A percentile compares a stretch with the other conserved stretches of the same genome.
phyloP scores from a whole-genome alignment of 2,113 vertebrate genomes.

The Neoarius graeffei region DNA sequence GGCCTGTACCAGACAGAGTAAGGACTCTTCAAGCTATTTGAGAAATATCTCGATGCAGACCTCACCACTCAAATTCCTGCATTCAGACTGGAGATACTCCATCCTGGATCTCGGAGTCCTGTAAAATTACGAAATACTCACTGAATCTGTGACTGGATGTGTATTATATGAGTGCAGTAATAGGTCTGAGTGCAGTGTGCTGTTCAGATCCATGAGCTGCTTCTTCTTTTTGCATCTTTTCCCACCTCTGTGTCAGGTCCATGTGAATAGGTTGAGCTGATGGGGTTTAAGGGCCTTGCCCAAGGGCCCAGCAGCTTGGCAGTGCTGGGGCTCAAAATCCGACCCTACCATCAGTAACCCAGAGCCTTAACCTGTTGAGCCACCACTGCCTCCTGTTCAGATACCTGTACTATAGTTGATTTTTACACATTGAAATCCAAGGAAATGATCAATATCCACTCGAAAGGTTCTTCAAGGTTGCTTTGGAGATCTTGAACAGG shows the following conservation, averaged over 20 bases:
- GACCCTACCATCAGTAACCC: too few species aligned
- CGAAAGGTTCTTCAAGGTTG: not conserved
- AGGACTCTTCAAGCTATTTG: not conserved
- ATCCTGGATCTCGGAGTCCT: constrained; percentile 1
- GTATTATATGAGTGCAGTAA: not conserved
- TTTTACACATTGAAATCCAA: not conserved
- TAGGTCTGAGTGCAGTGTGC: not conserved
- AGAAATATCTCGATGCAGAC: not conserved
- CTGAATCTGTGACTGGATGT: not conserved
- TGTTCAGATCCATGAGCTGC: not conserved
- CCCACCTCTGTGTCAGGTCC: too few species aligned
- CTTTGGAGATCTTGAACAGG: not conserved
- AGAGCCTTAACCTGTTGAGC: too few species aligned
- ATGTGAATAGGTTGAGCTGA: too few species aligned
- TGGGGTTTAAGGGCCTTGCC: too few species aligned
- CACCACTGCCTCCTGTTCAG: not conserved
- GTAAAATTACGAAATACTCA: not conserved
- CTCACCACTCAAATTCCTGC: not conserved
- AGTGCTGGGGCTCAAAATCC: too few species aligned
- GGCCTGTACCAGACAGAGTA: not conserved
- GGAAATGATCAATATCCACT: not conserved
- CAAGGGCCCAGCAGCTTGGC: too few species aligned
- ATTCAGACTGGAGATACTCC: constrained; percentile 17
- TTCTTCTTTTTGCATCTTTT: too few species aligned
- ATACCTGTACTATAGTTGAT: not conserved